Base-by-base conservation (phyloP, 2,888 invertebrate species). In the Antheraea yamamai region DNA sequence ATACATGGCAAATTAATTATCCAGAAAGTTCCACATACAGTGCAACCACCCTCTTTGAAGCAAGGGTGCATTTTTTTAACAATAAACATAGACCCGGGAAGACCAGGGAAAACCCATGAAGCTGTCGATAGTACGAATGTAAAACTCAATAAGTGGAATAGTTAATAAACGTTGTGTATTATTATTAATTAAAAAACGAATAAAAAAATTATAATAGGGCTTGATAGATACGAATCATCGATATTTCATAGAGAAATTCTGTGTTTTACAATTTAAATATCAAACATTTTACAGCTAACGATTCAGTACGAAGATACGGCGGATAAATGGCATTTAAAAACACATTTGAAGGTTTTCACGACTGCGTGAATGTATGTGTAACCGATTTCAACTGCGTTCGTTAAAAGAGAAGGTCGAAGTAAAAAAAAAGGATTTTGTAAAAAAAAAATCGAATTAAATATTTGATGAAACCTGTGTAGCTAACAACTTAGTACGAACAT, bases 71-170 rank as follows among this genome's bases (percentile, higher is more conserved):
- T 30, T 66, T 66, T 47, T 47, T 12, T 47, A 47, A 30, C 26
- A 30, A 66, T 20, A 30, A 14, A 61, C 61, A 61, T n/a, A n/a
- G 61, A 61, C 23, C 61, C 61, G 12, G 10, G 12, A 30, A 66
- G 26, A 26, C 64, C 4, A 16, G 4, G 14, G 20, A 66, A 66
- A 16, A 30, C 64, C 64, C 64, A 30, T 30, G 64, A 66, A 66
- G 64, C 64, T 30, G 64, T 66, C 64, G 64, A 66, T 26, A 12
- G 30, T 61, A 61, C 61, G 64, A 30, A 66, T 66, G 30, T 66
- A 30, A 66, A 66, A 66, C 64, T 66, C 64, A 66, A 66, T 66
- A 66, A 66, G 26, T 66, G 64, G 16, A 12, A 6, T 30, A 26
- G 4, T 66, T 8, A 4, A 26, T 64, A 7, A 61, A n/a, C 14